Evolutionary conservation across 53 echinoderm and acorn worm genomes (phyloP), one percentile per base, ranked within the genome.

Genomic region (Holothuria scabra): DNA sequence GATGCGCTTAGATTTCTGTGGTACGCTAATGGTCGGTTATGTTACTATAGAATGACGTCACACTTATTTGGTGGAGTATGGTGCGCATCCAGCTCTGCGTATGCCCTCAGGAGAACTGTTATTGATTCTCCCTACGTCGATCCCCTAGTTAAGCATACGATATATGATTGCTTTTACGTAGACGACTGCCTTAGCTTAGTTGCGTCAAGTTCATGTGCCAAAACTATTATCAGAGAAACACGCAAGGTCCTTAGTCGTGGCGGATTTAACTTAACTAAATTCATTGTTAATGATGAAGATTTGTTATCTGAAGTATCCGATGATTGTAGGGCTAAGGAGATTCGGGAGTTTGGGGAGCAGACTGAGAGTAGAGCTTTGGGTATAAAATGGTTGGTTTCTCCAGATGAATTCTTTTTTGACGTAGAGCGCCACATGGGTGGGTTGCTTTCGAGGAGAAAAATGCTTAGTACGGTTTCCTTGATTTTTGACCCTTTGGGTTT

Each of bases 401-500:
- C n/a, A n/a, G n/a, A n/a, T n/a, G n/a, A 74, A 22, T 74, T 74
- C 46, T n/a, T 74, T 35, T 74, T 74, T 22, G 74, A 38, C 10
- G 10, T 46, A 11, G 41, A 46, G 12, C 18, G 24, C 12, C 21
- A 19, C 10, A n/a, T 74, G 12, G 22, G 21, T 44, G 74, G 74
- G 21, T 38, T 44, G 44, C 19, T 74, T 10, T 44, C 74, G 9
- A 74, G 74, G 24, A 74, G 74, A 23, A 74, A 44, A 74, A 74
- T 74, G 74, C 74, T 74, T 24, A 74, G 49, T 74, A 24, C 80
- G 8, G 86, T 90, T 19, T 58, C 70, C 20, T 86, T 87, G 23
- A 66, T 90, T 20, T 90, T 79, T 76, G 90, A 90, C 46, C 86
- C 90, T 5, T 57, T 87, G 5, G 90, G 82, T 32, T 49, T 86